A percentile compares a stretch with the other conserved stretches of the same genome.
Evolutionary conservation across 2,797 vertebrate genomes (phyloP).

Genomic region (Dallia pectoralis): DNA sequence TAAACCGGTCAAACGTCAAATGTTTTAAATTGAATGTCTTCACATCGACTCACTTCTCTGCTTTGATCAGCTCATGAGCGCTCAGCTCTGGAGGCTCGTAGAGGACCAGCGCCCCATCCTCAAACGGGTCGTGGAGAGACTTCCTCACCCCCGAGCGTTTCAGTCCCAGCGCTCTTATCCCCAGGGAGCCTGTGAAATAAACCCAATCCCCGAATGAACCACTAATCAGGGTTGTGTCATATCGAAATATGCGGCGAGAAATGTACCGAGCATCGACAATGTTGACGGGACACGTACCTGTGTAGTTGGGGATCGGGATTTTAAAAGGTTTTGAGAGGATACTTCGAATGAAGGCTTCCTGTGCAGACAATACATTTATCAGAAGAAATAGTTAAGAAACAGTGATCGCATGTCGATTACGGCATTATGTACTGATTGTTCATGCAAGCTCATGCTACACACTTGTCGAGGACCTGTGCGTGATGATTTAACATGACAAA

Average conservation of each 20-base stretch:
- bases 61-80: slow-evolving; percentile 89
- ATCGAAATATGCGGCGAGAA: background rate
- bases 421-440: background rate
- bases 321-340: slow-evolving; percentile 97
- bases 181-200: slow-evolving; percentile 78
- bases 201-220: background rate
- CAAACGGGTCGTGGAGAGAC: slow-evolving; percentile 91
- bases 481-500: background rate
- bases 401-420: background rate
- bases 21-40: too few relatives aligned
- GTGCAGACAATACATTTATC: slow-evolving; percentile 52
- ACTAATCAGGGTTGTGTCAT: background rate
- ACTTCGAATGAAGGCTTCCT: slow-evolving; percentile 94
- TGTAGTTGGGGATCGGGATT: slow-evolving; percentile 93
- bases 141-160: slow-evolving; percentile 86
- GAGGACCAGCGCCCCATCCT: slow-evolving; percentile 90
- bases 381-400: slow-evolving; percentile 12
- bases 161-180: slow-evolving; percentile 84
- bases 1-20: too few relatives aligned
- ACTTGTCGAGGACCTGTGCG: background rate
- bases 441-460: background rate
- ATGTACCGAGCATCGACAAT: background rate
- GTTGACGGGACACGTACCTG: slow-evolving; percentile 69
- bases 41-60: slow-evolving; percentile 96
- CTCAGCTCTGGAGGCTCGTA: slow-evolving; percentile 84